These are phyloP conservation scores for Deroplatys truncata DNA, from an alignment of 2,888 invertebrate species.

Conservation along the genomic window DNA sequence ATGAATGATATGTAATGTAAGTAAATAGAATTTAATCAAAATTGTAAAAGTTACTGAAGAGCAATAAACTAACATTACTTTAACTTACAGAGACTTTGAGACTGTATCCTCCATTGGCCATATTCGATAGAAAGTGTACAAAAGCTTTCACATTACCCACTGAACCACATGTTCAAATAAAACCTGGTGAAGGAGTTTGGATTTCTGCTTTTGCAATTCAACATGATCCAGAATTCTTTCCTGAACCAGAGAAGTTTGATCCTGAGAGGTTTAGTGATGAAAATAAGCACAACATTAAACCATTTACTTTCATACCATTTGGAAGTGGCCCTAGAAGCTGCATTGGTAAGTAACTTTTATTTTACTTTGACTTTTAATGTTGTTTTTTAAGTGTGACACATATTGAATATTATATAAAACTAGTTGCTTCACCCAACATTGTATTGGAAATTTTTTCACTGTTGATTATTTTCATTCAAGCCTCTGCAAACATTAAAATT, in stretches of 20 bases:
- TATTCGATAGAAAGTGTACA: slow-evolving; percentile 48
- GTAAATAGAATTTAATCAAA: too few species aligned
- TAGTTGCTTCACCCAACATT: too few species aligned
- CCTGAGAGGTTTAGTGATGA: slow-evolving; percentile 37
- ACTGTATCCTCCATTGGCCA: slow-evolving; percentile 49
- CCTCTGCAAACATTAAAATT: too few species aligned
- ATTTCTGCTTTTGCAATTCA: slow-evolving; percentile 29
- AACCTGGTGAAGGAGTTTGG: slow-evolving; percentile 32
- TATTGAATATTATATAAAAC: too few species aligned
- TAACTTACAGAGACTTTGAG: slow-evolving; percentile 47
- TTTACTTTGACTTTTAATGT: too few species aligned
- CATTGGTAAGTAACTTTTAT: slow-evolving; percentile 46
- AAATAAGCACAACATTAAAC: slow-evolving; percentile 8
- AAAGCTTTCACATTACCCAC: slow-evolving; percentile 45
- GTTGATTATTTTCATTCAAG: too few species aligned
- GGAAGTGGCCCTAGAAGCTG: slow-evolving; percentile 59
- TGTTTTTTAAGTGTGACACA: too few species aligned
- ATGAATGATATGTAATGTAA: too few species aligned
- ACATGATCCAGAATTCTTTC: slow-evolving; percentile 12
- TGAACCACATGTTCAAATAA: neutral
- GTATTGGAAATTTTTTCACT: too few species aligned
- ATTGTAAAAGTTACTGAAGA: too few species aligned
- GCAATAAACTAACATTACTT: too few species aligned
- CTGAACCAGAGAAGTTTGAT: slow-evolving; percentile 39
- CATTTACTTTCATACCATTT: slow-evolving; percentile 49